These are phyloP conservation scores for Agriopis aurantiaria DNA, from an alignment of 2,888 invertebrate species.

Conservation along the genomic window DNA sequence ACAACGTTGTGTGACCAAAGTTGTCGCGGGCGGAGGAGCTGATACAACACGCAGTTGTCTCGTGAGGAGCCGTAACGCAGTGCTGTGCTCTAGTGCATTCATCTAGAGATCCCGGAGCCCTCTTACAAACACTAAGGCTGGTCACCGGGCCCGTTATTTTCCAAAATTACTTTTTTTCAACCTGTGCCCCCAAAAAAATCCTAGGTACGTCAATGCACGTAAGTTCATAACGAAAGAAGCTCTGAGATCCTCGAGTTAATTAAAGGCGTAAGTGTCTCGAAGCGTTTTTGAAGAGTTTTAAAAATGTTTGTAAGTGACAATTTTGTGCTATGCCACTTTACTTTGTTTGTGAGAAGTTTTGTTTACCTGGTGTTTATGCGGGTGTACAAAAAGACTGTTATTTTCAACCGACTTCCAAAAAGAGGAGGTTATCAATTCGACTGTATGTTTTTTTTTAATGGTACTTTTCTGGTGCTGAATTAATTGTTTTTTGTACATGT, in stretches of 20 bases:
- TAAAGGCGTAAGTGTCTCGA: conserved; percentile 54
- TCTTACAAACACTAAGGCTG: no score
- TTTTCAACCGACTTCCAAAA: no score
- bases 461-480: not conserved
- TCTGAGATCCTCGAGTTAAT: conserved; percentile 53
- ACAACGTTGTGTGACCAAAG: no score
- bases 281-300: conserved; percentile 31
- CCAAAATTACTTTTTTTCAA: no score
- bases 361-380: conserved; percentile 1
- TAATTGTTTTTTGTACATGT: not conserved
- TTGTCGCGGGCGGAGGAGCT: no score
- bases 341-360: not conserved
- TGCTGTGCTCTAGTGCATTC: no score
- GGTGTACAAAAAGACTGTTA: conserved; percentile 1
- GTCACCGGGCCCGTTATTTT: no score
- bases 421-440: no score
- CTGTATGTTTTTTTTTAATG: no score
- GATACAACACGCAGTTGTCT: no score
- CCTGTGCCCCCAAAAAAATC: not conserved
- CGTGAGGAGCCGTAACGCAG: no score
- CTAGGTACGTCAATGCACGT: conserved; percentile 27
- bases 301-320: conserved; percentile 17
- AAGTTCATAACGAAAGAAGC: conserved; percentile 57
- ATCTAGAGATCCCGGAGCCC: no score
- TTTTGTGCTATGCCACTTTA: conserved; percentile 11